phyloP scores from a whole-genome alignment of 1,140 invertebrate genomes.

The Batillaria attramentaria region DNA sequence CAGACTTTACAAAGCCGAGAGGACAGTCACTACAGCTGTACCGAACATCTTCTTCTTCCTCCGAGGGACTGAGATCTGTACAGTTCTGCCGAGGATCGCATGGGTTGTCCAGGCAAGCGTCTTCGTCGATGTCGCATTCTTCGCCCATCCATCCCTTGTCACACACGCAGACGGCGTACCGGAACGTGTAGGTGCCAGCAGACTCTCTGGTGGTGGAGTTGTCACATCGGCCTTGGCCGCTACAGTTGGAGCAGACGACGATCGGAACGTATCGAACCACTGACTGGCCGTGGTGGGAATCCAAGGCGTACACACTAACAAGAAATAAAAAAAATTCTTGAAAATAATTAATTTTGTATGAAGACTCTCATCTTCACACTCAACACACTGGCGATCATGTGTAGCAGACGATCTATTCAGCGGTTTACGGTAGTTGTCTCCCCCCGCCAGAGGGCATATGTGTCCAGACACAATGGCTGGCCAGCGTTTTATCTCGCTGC shows the following conservation, averaged over 20 bases:
- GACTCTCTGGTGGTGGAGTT: background rate
- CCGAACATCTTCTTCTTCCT: background rate
- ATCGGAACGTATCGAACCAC: background rate
- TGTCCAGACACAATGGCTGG: no score
- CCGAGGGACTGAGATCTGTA: slow-evolving; percentile 20
- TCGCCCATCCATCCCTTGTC: slow-evolving; percentile 9
- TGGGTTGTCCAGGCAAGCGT: slow-evolving; percentile 37
- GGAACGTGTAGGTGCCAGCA: background rate
- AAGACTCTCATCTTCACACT: no score
- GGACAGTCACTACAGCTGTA: slow-evolving; percentile 26
- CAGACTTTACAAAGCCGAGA: background rate
- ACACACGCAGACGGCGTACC: slow-evolving; percentile 19
- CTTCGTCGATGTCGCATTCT: slow-evolving; percentile 27
- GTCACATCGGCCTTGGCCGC: slow-evolving; percentile 29
- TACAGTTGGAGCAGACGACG: slow-evolving; percentile 33
- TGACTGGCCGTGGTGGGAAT: slow-evolving; percentile 22
- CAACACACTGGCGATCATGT: no score
- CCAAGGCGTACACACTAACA: slow-evolving; percentile 32
- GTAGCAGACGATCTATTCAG: no score
- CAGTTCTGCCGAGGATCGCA: slow-evolving; percentile 27
- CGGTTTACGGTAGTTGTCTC: no score
- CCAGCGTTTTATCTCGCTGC: no score
- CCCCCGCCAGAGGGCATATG: no score
- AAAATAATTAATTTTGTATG: no score
- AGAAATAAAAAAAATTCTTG: no score